These are phyloP conservation scores for Ochotona curzoniae DNA, from an alignment of 2,113 vertebrate species.

Conservation along the genomic window DNA sequence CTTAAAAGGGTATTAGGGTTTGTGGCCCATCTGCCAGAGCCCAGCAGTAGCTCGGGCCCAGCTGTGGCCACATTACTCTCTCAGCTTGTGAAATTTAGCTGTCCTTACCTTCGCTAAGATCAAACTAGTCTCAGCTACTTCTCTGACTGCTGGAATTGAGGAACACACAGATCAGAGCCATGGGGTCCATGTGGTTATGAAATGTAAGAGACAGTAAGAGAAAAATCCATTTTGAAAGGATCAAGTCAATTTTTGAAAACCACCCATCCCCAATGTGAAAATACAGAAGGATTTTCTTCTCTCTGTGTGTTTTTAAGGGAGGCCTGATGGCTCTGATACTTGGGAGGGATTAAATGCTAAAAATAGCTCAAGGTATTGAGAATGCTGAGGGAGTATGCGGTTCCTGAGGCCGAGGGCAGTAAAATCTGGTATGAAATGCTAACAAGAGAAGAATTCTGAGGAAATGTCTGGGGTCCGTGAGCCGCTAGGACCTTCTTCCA, in stretches of 20 bases:
- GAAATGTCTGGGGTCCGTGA: constrained; percentile 57
- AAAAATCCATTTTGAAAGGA: constrained; percentile 52
- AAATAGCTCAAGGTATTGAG: constrained; percentile 82
- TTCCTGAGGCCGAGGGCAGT: constrained; percentile 76
- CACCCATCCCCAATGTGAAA: constrained; percentile 54
- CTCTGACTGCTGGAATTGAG: not conserved
- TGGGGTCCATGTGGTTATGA: not conserved
- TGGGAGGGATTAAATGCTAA: constrained; percentile 82
- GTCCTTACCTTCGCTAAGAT: not conserved
- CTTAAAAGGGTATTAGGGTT: not conserved
- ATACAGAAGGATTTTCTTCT: constrained; percentile 63
- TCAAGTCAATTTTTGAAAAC: constrained; percentile 53
- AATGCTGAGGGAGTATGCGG: constrained; percentile 65
- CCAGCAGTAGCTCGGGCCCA: not conserved
- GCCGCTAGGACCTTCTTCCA: constrained; percentile 14
- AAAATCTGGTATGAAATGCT: constrained; percentile 76
- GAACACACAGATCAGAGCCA: constrained; percentile 40
- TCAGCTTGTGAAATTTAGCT: not conserved
- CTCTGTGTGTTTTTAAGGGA: not conserved
- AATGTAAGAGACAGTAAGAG: constrained; percentile 15
- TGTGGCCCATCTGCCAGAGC: not conserved
- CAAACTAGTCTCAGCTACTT: not conserved
- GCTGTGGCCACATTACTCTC: not conserved
- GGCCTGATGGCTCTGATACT: constrained; percentile 77
- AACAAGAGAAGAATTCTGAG: constrained; percentile 71